Conservation (phyloP, 2,888 invertebrate species). For the Dione juno region DNA sequence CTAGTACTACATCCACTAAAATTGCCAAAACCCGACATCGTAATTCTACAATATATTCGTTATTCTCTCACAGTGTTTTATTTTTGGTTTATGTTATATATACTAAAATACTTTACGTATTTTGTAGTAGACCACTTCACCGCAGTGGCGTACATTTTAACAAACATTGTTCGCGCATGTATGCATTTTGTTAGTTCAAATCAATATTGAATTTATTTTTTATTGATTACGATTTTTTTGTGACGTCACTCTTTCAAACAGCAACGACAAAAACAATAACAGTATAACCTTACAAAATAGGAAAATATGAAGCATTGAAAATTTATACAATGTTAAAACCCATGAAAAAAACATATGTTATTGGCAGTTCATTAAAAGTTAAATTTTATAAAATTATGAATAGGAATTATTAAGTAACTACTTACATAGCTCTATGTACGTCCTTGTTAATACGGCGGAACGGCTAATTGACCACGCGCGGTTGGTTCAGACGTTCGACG, state of each 20-base stretch:
- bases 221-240: background rate
- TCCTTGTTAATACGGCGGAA: conserved; percentile 37
- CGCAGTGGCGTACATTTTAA: conserved; percentile 13
- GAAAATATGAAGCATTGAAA: background rate
- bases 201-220: conserved; percentile 3
- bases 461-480: conserved; percentile 38
- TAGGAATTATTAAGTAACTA: background rate
- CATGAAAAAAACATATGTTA: background rate
- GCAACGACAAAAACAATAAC: background rate
- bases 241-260: background rate
- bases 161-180: conserved; percentile 4
- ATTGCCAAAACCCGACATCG: conserved; percentile 30
- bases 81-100: conserved; percentile 9
- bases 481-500: conserved; percentile 52
- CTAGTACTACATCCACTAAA: conserved; percentile 34
- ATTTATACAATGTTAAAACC: background rate
- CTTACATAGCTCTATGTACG: conserved; percentile 31
- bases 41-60: conserved; percentile 18
- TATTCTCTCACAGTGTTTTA: conserved; percentile 3
- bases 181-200: conserved; percentile 6
- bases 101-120: background rate
- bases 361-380: background rate
- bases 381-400: background rate
- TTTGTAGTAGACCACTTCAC: conserved; percentile 12
- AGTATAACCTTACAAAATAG: background rate